These are phyloP conservation scores for Ceryle rudis DNA, from an alignment of 2,797 vertebrate species.

Conservation along the genomic window DNA sequence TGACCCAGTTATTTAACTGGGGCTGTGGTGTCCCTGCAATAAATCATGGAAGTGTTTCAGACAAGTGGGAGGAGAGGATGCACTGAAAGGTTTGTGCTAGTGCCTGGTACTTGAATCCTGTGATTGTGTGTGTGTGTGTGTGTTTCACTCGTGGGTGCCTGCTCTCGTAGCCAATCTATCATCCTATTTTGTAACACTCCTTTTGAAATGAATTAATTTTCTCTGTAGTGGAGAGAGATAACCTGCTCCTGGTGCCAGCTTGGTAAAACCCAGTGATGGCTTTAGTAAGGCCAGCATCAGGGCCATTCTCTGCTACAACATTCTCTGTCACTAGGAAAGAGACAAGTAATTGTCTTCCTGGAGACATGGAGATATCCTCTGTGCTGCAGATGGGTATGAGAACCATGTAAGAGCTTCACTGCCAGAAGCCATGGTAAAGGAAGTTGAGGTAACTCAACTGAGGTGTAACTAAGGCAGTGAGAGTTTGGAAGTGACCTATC, in stretches of 20 bases:
- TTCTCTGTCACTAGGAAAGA: neutral
- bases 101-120: neutral
- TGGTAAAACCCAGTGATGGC: neutral
- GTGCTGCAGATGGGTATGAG: neutral
- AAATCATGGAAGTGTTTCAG: neutral
- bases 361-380: neutral
- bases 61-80: neutral
- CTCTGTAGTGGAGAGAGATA: neutral
- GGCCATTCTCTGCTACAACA: rapidly evolving
- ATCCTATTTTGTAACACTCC: neutral
- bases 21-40: neutral
- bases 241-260: neutral
- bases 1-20: neutral
- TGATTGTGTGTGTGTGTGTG: rapidly evolving
- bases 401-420: neutral
- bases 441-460: neutral
- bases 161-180: neutral
- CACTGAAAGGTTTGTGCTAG: neutral
- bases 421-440: neutral
- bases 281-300: rapidly evolving
- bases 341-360: neutral
- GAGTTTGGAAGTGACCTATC: neutral
- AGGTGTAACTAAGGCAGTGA: neutral
- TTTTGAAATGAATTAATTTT: neutral
- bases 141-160: neutral